Evolutionary conservation across 2,113 vertebrate species (phyloP).

Genomic region (Amblyornis subalaris): DNA sequence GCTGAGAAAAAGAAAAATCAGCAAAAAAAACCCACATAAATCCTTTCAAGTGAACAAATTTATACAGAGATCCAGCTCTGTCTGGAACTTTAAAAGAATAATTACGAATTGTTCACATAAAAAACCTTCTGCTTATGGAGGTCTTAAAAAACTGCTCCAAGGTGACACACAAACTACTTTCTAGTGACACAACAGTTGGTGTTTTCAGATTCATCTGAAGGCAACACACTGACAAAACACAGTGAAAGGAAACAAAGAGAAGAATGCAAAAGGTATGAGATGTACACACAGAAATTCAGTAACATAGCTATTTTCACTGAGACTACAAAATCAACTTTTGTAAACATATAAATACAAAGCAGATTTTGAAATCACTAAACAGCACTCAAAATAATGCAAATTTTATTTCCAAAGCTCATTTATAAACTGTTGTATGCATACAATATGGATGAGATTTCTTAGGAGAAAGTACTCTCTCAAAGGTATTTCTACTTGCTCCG

Average conservation of each 20-base stretch:
- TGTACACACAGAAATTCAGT: background rate
- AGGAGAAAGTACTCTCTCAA: background rate
- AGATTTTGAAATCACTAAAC: background rate
- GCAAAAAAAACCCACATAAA: accelerated
- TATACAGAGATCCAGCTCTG: background rate
- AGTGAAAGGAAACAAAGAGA: background rate
- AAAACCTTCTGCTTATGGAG: background rate
- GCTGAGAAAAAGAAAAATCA: background rate
- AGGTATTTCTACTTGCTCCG: background rate
- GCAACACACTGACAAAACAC: background rate
- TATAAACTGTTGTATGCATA: background rate
- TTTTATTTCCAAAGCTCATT: background rate
- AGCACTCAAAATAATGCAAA: background rate
- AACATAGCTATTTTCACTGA: background rate
- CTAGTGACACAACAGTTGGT: background rate
- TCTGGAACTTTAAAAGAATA: background rate
- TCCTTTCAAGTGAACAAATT: background rate
- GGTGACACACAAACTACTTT: background rate
- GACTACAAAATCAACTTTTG: background rate
- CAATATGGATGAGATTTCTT: background rate
- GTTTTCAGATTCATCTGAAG: background rate
- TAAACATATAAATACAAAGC: background rate
- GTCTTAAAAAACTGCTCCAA: background rate
- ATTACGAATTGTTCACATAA: background rate
- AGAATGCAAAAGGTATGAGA: background rate